phyloP scores from a whole-genome alignment of 2,113 vertebrate genomes.

The Accipiter virgatus region DNA sequence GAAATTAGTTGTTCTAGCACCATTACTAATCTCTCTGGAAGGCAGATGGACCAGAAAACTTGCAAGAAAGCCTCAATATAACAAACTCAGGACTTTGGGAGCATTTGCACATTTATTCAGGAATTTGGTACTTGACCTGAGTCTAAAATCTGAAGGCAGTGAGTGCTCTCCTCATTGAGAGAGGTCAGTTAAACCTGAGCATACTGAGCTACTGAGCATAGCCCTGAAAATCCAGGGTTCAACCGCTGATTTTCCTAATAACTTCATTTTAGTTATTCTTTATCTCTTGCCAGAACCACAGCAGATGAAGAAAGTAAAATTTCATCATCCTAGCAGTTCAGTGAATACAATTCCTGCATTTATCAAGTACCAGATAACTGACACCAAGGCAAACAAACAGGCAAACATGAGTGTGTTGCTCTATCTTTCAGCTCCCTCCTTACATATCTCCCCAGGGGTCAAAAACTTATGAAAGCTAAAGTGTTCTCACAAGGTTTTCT shows the following conservation, averaged over 20 bases:
- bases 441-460: neutral
- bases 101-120: neutral
- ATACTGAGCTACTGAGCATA: neutral
- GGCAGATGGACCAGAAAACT: neutral
- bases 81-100: neutral
- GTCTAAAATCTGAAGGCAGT: neutral
- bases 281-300: slow-evolving; percentile 33
- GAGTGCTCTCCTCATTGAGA: neutral
- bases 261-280: neutral
- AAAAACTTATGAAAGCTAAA: slow-evolving; percentile 39
- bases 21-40: neutral
- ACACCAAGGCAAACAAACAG: slow-evolving; percentile 48
- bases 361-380: slow-evolving; percentile 32
- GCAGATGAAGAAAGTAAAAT: slow-evolving; percentile 36
- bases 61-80: neutral
- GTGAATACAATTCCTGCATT: slow-evolving; percentile 40
- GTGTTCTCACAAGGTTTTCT: slow-evolving; percentile 48
- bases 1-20: neutral
- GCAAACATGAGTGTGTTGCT: slow-evolving; percentile 21
- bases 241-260: neutral
- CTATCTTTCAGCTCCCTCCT: slow-evolving; percentile 9
- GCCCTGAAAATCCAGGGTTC: neutral
- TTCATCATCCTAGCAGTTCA: slow-evolving; percentile 1
- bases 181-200: neutral
- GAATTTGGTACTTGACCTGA: neutral